phyloP scores from a whole-genome alignment of 35 echinoderm and acorn worm genomes.

The Apostichopus japonicus region DNA sequence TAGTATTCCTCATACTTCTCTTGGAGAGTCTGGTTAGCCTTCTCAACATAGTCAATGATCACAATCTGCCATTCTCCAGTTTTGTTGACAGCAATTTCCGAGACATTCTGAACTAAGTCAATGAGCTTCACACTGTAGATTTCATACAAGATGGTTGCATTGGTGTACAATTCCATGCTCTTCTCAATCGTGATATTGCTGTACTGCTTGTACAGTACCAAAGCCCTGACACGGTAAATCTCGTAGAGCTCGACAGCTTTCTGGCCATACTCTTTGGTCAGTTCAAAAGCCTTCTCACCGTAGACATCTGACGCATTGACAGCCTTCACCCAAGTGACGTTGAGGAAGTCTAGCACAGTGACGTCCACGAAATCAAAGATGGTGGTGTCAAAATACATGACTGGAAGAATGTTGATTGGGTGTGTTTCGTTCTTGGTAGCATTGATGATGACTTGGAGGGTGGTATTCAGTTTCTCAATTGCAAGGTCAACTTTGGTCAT shows the following conservation, averaged over 20 bases:
- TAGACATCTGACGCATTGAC: conserved; percentile 56
- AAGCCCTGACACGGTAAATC: conserved; percentile 40
- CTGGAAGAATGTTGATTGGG: conserved; percentile 70
- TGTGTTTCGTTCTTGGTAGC: conserved; percentile 83
- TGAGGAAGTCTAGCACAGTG: conserved; percentile 35
- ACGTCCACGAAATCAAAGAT: conserved; percentile 59
- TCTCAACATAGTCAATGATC: conserved; percentile 31
- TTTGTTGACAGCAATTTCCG: conserved; percentile 25
- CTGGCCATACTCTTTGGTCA: conserved; percentile 58
- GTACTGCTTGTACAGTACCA: conserved; percentile 55
- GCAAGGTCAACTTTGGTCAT: conserved; percentile 59
- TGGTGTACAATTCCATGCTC: conserved; percentile 51
- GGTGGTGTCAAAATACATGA: conserved; percentile 78
- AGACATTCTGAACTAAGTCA: conserved; percentile 36
- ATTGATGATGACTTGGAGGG: conserved; percentile 26
- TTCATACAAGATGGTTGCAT: conserved; percentile 41
- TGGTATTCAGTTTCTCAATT: conserved; percentile 26
- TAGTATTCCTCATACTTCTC: conserved; percentile 29
- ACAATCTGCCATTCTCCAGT: not conserved
- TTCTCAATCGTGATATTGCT: conserved; percentile 54
- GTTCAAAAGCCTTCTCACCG: conserved; percentile 47
- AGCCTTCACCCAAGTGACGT: conserved; percentile 38
- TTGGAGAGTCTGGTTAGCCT: conserved; percentile 45
- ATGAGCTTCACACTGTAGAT: conserved; percentile 42
- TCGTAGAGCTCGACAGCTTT: conserved; percentile 19